Evolutionary conservation across 2,888 invertebrate species (phyloP).

Genomic region (Ormyrus thymus): DNA sequence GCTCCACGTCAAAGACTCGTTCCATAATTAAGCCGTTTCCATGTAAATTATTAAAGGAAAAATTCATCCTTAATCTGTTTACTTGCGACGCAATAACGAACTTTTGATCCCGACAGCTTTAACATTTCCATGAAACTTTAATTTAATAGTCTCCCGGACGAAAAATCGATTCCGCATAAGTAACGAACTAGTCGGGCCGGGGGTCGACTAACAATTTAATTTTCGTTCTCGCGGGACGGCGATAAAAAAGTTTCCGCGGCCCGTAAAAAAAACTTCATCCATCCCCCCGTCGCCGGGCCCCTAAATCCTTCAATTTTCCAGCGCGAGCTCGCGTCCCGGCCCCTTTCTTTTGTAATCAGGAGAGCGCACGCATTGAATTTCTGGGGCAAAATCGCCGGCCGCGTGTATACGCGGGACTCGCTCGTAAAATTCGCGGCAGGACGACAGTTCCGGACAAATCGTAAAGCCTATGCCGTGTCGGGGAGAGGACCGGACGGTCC

Average conservation of each 20-base stretch:
- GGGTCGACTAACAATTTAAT: conserved; percentile 32
- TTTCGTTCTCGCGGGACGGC: neutral
- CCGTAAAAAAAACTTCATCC: conserved; percentile 38
- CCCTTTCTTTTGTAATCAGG: conserved; percentile 1
- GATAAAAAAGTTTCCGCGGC: conserved; percentile 6
- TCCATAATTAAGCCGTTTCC: too few relatives aligned
- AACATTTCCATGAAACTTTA: neutral
- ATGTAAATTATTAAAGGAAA: too few relatives aligned
- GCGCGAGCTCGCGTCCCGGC: neutral
- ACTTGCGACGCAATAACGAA: neutral
- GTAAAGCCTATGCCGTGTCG: conserved; percentile 25
- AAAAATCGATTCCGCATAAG: conserved; percentile 9
- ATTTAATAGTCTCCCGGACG: neutral
- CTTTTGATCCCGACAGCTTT: neutral
- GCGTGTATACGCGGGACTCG: conserved; percentile 1
- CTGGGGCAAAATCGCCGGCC: conserved; percentile 18
- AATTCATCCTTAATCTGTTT: too few relatives aligned
- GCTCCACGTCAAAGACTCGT: too few relatives aligned
- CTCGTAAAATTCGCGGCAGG: conserved; percentile 36
- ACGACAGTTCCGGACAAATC: conserved; percentile 32
- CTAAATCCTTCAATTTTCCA: conserved; percentile 43
- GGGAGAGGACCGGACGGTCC: conserved; percentile 47
- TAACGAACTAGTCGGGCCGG: neutral
- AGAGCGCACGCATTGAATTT: conserved; percentile 25
- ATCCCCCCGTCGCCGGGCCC: neutral